phyloP scores from a whole-genome alignment of 2,113 vertebrate genomes.

The Otocyon megalotis region DNA sequence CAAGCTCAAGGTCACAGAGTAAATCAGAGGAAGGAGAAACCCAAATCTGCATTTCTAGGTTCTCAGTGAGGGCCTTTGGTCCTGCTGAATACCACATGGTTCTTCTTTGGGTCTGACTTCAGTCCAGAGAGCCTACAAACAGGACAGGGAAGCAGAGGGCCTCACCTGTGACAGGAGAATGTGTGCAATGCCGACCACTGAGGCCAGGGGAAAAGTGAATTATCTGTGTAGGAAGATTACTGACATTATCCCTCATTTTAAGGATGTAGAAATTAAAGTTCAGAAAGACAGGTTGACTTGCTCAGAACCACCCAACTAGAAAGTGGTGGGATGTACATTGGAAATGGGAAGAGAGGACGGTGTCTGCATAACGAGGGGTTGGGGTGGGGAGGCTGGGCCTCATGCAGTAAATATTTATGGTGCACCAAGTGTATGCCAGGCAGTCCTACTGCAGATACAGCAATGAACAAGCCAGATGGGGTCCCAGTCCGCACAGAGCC shows the following conservation, averaged over 20 bases:
- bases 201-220: background rate
- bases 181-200: fast-evolving
- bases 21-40: background rate
- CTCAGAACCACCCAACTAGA: background rate
- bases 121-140: background rate
- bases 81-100: background rate
- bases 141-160: background rate
- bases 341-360: background rate
- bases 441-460: too few species aligned
- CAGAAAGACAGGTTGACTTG: background rate
- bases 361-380: background rate
- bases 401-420: background rate
- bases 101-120: background rate
- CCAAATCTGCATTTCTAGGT: background rate
- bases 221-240: background rate
- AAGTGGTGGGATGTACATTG: fast-evolving
- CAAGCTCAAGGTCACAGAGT: background rate
- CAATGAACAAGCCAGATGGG: fast-evolving
- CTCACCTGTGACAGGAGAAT: background rate
- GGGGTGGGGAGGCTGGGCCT: background rate
- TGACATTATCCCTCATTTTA: background rate
- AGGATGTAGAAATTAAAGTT: background rate
- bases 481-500: fast-evolving
- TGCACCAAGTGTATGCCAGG: too few species aligned
- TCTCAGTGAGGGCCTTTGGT: background rate